Evolutionary conservation across 2,113 vertebrate genomes (phyloP), one percentile per base, ranked within the genome.

Genomic region (Jacana jacana): DNA sequence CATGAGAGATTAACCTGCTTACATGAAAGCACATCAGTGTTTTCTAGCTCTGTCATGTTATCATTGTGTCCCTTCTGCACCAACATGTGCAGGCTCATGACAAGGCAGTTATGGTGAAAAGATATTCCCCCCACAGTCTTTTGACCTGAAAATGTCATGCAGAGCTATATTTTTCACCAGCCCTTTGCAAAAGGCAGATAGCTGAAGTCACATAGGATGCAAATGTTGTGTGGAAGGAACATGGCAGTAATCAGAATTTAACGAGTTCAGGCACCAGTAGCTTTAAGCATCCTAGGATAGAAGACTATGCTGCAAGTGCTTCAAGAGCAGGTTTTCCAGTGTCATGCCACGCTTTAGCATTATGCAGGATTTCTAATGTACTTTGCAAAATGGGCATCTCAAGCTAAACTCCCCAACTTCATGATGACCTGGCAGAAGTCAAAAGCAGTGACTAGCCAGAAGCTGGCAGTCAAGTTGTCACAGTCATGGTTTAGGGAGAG

Each of bases 61-160:
- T 44, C 48, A 27, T 28, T 0, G 0, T 4, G 0, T 68, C 49
- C 14, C 25, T 71, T 86, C 69, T 49, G 33, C 72, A 75, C 30
- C 52, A 82, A 20, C 40, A 30, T 58, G 7, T 44, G 33, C n/a
- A 66, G 40, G 42, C 18, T 78, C 64, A 40, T 66, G 23, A 14
- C 31, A 75, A 63, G 40, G 39, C 1, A 0, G 9, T 66, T 77
- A 72, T 19, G 27, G 42, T 64, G 78, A 63, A 44, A 63, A 51
- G 35, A 40, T 27, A 65, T 5, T 5, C 17, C 77, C 51, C 54
- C 58, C 63, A 46, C 1, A 9, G 12, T 58, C 7, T 8, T 80
- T n/a, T 73, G n/a, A 23, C 58, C 57, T 33, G 2, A 91, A 93
- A 91, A 90, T 35, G 11, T 73, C 85, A 40, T 54, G 81, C 12